Evolutionary conservation across 2,797 vertebrate genomes (phyloP), one percentile per base, ranked within the genome.

Genomic region (Cryptoblepharus egeriae): DNA sequence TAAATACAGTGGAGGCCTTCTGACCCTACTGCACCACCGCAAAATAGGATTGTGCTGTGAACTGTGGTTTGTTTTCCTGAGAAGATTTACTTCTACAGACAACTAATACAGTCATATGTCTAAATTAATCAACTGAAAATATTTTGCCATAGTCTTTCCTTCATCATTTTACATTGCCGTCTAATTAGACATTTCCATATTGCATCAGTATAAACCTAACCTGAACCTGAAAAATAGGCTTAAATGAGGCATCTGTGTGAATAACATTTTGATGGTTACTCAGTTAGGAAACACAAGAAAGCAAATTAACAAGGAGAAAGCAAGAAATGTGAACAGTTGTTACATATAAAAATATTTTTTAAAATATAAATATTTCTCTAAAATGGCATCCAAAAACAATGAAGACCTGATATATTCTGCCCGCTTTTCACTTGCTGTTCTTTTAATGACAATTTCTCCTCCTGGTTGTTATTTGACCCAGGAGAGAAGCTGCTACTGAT

Each of bases 201-300:
- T 89, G 83, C 80, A 88, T 42, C 61, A 86, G 60, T 84, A 90
- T 83, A 91, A 89, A 94, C 93, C 91, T 88, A 93, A 94, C 88
- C 92, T 80, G 72, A 83, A 93, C 87, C 86, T 92, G 89, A 86
- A 92, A 92, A 90, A 74, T 85, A 75, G 67, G 86, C 65, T 74
- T 26, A 28, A 81, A 65, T 58, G 39, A 0, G 74, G 88, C 92
- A 93, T 95, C 88, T 92, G 81, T 85, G 86, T 89, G 91, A 92
- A 91, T 92, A 90, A 85, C 75, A 81, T 58, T 87, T 67, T 90
- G 83, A 90, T 84, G 89, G 86, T 87, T 94, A 91, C 83, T 92
- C 75, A 81, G 87, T 89, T 92, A 88, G 86, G 87, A 91, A 91
- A 92, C 73, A 91, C 79, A 79, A 86, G 64, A 45, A 89, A 85